A percentile compares a stretch with the other conserved stretches of the same genome.
Evolutionary conservation across 2,797 vertebrate species (phyloP).

Genomic region (Characodon lateralis): DNA sequence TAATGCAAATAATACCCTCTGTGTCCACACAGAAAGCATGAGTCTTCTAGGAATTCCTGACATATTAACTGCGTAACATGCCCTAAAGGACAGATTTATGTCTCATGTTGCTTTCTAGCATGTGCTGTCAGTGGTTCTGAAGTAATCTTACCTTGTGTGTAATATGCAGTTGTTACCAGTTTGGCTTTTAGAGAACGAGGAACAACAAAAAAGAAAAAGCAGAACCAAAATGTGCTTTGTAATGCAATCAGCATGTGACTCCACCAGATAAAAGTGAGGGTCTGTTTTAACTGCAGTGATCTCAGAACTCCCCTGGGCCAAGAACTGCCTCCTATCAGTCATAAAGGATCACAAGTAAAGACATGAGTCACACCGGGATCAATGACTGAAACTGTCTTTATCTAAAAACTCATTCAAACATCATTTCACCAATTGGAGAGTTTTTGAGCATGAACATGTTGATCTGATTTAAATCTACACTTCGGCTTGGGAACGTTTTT

Average conservation of each 20-base stretch:
- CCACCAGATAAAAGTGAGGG: background rate
- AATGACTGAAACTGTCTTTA: background rate
- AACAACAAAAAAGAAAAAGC: background rate
- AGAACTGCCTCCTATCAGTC: background rate
- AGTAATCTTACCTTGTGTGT: background rate
- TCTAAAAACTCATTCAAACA: background rate
- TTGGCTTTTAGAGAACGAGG: background rate
- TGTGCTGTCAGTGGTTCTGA: background rate
- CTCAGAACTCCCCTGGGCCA: background rate
- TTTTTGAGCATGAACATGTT: too few species aligned
- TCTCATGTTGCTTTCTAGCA: background rate
- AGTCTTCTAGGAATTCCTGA: background rate
- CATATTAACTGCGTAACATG: background rate
- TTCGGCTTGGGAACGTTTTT: too few species aligned
- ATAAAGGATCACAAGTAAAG: background rate
- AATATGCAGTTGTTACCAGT: background rate
- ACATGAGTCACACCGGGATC: background rate
- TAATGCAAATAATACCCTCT: background rate
- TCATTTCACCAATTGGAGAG: background rate
- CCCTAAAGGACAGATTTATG: background rate
- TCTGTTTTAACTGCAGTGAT: background rate
- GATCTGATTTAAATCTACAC: too few species aligned
- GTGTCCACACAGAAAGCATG: background rate
- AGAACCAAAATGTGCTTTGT: background rate
- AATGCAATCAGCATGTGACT: background rate